Evolutionary conservation across 2,797 vertebrate genomes (phyloP).

Genomic region (Etheostoma nigrum): DNA sequence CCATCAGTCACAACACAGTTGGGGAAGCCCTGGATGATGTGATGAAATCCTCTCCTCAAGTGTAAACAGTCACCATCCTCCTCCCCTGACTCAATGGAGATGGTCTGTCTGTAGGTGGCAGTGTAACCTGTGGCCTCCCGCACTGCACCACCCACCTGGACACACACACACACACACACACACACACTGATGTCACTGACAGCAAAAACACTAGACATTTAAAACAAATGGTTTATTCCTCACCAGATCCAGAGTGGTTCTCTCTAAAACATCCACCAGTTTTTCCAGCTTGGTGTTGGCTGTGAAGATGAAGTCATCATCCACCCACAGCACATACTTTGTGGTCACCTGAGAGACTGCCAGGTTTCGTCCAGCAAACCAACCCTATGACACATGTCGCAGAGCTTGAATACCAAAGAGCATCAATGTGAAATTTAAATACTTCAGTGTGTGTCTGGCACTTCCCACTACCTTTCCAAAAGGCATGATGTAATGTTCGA

Average conservation of each 20-base stretch:
- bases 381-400: constrained; percentile 83
- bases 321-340: constrained; percentile 96
- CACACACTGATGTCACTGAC: constrained; percentile 21
- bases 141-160: constrained; percentile 93
- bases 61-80: constrained; percentile 91
- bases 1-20: constrained; percentile 93
- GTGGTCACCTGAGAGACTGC: constrained; percentile 94
- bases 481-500: constrained; percentile 96
- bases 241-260: constrained; percentile 93
- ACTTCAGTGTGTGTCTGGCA: background rate
- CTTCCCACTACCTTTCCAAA: constrained; percentile 88
- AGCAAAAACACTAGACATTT: background rate
- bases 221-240: constrained; percentile 37
- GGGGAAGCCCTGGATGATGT: constrained; percentile 90
- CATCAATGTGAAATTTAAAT: background rate
- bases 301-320: constrained; percentile 95
- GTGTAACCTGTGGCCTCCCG: constrained; percentile 91
- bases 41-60: constrained; percentile 89
- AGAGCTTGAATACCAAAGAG: constrained; percentile 10
- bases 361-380: constrained; percentile 95
- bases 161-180: constrained; percentile 26
- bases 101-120: constrained; percentile 90
- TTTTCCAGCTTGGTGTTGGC: constrained; percentile 92
- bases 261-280: constrained; percentile 93
- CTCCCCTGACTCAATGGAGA: constrained; percentile 87